phyloP scores from a whole-genome alignment of 35 echinoderm and acorn worm genomes.

The Heliocidaris tuberculata region DNA sequence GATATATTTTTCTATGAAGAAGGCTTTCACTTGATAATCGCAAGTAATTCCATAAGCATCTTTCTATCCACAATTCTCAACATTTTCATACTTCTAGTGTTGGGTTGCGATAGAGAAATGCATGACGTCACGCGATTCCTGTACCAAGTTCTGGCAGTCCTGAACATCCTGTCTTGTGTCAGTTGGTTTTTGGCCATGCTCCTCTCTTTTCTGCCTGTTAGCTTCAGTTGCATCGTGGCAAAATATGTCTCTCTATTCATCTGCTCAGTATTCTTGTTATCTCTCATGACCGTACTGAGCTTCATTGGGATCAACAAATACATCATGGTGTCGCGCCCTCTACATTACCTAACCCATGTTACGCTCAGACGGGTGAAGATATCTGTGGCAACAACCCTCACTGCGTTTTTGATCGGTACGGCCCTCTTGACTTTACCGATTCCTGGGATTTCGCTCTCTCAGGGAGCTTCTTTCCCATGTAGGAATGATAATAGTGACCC shows the following conservation, averaged over 20 bases:
- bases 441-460: not conserved
- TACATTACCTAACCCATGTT: not conserved
- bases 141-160: not conserved
- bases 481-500: not conserved
- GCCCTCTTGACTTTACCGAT: slow-evolving; percentile 13
- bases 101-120: slow-evolving; percentile 16
- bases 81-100: not conserved
- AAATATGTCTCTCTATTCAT: not conserved
- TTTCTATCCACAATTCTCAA: not conserved
- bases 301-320: slow-evolving; percentile 39
- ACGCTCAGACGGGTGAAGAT: not conserved
- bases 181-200: not conserved
- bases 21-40: not conserved
- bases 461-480: not conserved
- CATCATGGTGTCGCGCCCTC: slow-evolving; percentile 31
- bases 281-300: not conserved
- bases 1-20: not conserved
- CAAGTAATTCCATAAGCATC: not conserved
- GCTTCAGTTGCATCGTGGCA: slow-evolving; percentile 21
- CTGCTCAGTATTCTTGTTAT: not conserved
- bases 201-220: not conserved
- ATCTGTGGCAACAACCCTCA: not conserved
- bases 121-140: slow-evolving; percentile 31
- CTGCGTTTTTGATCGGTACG: too few relatives aligned
- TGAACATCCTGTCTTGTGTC: not conserved